phyloP scores from a whole-genome alignment of 35 echinoderm and acorn worm species.

The Hemicentrotus pulcherrimus region DNA sequence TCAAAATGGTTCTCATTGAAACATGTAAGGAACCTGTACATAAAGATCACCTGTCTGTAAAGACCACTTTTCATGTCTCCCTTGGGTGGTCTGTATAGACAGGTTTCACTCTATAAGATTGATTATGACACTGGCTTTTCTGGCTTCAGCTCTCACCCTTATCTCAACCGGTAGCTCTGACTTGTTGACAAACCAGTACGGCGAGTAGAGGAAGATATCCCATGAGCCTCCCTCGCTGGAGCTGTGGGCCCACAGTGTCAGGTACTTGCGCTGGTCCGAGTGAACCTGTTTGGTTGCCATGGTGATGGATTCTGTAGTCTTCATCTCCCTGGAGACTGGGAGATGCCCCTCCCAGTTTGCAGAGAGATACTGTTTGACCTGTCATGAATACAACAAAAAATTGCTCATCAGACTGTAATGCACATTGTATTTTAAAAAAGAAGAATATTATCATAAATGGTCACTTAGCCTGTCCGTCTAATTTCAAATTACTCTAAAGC shows the following conservation, averaged over 20 bases:
- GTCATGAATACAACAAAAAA: not conserved
- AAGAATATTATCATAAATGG: too few relatives aligned
- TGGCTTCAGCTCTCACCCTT: conserved; percentile 63
- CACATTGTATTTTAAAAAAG: too few relatives aligned
- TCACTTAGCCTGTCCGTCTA: too few relatives aligned
- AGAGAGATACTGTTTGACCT: conserved; percentile 91
- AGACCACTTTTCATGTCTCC: too few relatives aligned
- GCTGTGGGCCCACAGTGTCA: conserved; percentile 86
- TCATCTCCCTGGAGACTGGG: conserved; percentile 93
- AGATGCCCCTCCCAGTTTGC: conserved; percentile 93
- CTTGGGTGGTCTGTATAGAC: too few relatives aligned
- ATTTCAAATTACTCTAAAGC: too few relatives aligned
- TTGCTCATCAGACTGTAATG: not conserved
- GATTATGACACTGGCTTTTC: too few relatives aligned
- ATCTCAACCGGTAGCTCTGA: conserved; percentile 95
- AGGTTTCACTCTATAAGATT: too few relatives aligned
- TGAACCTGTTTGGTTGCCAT: conserved; percentile 85
- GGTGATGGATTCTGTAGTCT: conserved; percentile 77
- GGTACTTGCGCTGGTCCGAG: conserved; percentile 79
- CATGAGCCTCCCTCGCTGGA: conserved; percentile 80
- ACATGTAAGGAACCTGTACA: too few relatives aligned
- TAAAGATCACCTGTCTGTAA: too few relatives aligned
- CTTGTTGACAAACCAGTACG: conserved; percentile 99
- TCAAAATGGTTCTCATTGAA: too few relatives aligned
- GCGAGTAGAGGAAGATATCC: conserved; percentile 95